Evolutionary conservation across 2,888 invertebrate genomes (phyloP).

Genomic region (Rhagonycha lutea): DNA sequence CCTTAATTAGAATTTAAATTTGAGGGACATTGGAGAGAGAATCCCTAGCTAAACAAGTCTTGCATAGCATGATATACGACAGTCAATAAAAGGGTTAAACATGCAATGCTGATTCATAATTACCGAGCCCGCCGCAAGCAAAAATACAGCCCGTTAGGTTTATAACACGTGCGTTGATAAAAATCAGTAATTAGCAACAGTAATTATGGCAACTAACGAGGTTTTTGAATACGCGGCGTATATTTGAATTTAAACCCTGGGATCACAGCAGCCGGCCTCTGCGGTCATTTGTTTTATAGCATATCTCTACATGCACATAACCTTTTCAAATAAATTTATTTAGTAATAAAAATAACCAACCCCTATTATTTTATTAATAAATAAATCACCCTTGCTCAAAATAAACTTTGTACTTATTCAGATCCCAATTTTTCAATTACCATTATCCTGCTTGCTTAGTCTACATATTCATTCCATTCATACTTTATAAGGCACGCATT

Average conservation of each 20-base stretch:
- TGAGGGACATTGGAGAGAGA: slow-evolving; percentile 25
- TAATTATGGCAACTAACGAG: slow-evolving; percentile 57
- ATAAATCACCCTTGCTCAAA: not conserved
- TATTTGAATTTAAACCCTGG: slow-evolving; percentile 44
- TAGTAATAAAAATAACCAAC: slow-evolving; percentile 16
- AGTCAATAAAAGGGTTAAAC: slow-evolving; percentile 54
- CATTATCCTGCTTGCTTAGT: not conserved
- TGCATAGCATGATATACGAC: slow-evolving; percentile 49
- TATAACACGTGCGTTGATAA: slow-evolving; percentile 55
- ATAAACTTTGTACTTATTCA: not conserved
- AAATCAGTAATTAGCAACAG: slow-evolving; percentile 58
- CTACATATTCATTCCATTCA: not conserved
- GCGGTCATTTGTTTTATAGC: slow-evolving; percentile 49
- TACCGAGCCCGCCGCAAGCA: slow-evolving; percentile 44
- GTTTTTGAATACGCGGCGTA: slow-evolving; percentile 45
- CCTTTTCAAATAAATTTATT: slow-evolving; percentile 28
- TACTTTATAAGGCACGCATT: not conserved
- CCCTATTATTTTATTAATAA: not conserved
- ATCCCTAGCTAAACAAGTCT: slow-evolving; percentile 27
- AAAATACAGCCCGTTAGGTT: slow-evolving; percentile 48
- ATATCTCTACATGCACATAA: slow-evolving; percentile 44
- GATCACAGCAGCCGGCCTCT: slow-evolving; percentile 43
- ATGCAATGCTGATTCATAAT: slow-evolving; percentile 54
- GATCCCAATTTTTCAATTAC: not conserved
- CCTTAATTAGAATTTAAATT: slow-evolving; percentile 40